phyloP scores from a whole-genome alignment of 2,888 invertebrate genomes.

The Nemoura dubitans region DNA sequence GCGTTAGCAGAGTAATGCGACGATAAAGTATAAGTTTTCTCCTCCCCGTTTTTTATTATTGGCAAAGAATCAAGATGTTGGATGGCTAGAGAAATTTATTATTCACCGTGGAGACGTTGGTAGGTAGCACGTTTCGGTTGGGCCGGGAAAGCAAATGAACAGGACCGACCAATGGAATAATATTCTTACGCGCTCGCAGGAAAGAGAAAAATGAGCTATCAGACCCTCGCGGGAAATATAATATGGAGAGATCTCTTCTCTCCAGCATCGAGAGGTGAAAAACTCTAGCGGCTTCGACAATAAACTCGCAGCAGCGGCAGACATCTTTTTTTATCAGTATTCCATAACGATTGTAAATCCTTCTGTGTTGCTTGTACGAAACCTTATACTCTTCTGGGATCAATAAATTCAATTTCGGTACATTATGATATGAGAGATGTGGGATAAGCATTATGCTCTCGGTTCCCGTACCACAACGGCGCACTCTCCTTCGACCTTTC shows the following conservation, averaged over 20 bases:
- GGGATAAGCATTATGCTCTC: neutral
- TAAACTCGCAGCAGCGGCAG: neutral
- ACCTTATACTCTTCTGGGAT: constrained; percentile 33
- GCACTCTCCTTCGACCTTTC: neutral
- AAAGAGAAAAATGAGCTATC: constrained; percentile 12
- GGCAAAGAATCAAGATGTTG: constrained; percentile 25
- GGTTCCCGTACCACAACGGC: neutral
- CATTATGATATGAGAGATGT: neutral
- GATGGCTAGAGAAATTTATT: neutral
- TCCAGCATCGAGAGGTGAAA: constrained; percentile 1
- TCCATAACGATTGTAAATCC: neutral
- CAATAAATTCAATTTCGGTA: constrained; percentile 36
- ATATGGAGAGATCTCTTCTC: neutral
- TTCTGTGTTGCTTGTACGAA: neutral
- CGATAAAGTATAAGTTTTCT: constrained; percentile 31
- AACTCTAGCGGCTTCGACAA: neutral
- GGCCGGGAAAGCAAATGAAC: neutral
- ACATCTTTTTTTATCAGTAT: neutral
- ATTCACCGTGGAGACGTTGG: neutral
- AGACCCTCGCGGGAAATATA: constrained; percentile 4
- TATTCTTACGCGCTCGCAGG: neutral
- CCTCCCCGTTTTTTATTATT: neutral
- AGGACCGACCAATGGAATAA: neutral
- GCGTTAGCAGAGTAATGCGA: neutral
- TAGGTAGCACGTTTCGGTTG: neutral